These are phyloP conservation scores for Synanthedon formicaeformis DNA, from an alignment of 2,888 invertebrate species.

Conservation along the genomic window DNA sequence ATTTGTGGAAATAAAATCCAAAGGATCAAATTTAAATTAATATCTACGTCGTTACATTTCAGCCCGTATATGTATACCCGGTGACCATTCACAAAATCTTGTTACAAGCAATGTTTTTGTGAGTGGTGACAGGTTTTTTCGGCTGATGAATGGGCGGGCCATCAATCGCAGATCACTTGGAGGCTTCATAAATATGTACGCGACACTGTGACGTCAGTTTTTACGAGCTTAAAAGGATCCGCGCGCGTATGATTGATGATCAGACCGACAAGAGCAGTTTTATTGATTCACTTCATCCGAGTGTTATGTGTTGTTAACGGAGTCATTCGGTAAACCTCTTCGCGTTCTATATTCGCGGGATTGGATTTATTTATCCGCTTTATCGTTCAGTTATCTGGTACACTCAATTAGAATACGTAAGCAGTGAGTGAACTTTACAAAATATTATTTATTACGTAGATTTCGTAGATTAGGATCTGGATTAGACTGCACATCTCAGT, in stretches of 20 bases:
- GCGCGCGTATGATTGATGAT: slow-evolving; percentile 37
- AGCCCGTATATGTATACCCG: slow-evolving; percentile 10
- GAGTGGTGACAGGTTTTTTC: slow-evolving; percentile 21
- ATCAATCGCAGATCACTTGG: slow-evolving; percentile 58
- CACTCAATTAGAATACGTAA: too few species aligned
- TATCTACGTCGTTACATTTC: slow-evolving; percentile 9
- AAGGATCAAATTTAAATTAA: not conserved
- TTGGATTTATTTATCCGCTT: not conserved
- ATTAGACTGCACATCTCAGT: too few species aligned
- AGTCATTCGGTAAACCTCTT: not conserved
- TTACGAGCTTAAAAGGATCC: slow-evolving; percentile 41
- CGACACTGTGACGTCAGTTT: slow-evolving; percentile 52
- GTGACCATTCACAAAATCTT: slow-evolving; percentile 19
- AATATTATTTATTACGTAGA: too few species aligned
- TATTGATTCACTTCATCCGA: slow-evolving; percentile 48
- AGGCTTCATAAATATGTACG: slow-evolving; percentile 66
- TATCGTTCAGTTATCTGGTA: not conserved
- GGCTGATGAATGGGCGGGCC: slow-evolving; percentile 51
- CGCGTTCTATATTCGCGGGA: not conserved
- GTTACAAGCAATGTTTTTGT: slow-evolving; percentile 28
- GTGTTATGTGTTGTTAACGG: slow-evolving; percentile 22
- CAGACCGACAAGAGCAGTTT: slow-evolving; percentile 29
- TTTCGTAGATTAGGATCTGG: too few species aligned
- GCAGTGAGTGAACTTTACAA: too few species aligned
- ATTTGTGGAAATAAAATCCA: too few species aligned